Evolutionary conservation across 2,797 vertebrate species (phyloP), one percentile per base, ranked within the genome.

Genomic region (Brachyalestes nurse): DNA sequence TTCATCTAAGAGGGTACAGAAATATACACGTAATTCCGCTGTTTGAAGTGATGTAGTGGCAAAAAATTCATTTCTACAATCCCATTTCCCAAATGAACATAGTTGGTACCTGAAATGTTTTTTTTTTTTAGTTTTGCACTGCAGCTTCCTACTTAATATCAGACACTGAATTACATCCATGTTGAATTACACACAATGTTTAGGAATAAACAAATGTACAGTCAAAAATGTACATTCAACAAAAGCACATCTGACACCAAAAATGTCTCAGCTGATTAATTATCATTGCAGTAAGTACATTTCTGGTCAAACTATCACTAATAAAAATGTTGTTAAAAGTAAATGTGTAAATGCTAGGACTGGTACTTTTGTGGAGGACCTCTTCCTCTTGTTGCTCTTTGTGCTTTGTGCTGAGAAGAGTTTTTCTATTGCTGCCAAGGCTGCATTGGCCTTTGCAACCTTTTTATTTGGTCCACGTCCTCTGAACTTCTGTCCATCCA

Each of bases 401-500:
- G 95, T 93, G 83, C 95, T 96, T 86, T 95, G 94, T 83, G 96
- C 95, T 38, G 96, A 95, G 88, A 97, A 97, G 1, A 98, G 89
- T 87, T 95, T 96, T 88, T 97, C 96, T 66, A 98, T 94, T n/a
- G 96, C 97, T n/a, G 96, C 94, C 77, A 97, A 82, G 0, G 97
- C 97, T 12, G 97, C 97, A 17, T 96, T 96, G 72, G 97, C 97
- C 92, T 98, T 98, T 78, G 97, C 97, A 79, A 96, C 97, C 86
- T 97, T 98, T 92, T 98, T 98, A 86, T 97, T 98, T 86, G 97
- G 96, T 81, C 97, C 97, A 17, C 95, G 94, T 23, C 97, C 97
- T 84, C 95, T 93, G 88, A 98, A 98, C 71, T 96, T 94, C 93
- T 96, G 95, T 86, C 96, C 95, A 79, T 98, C 97, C 84, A 98